These are phyloP conservation scores for Drosophila sproati DNA, from an alignment of 1,140 invertebrate species.

Conservation along the genomic window DNA sequence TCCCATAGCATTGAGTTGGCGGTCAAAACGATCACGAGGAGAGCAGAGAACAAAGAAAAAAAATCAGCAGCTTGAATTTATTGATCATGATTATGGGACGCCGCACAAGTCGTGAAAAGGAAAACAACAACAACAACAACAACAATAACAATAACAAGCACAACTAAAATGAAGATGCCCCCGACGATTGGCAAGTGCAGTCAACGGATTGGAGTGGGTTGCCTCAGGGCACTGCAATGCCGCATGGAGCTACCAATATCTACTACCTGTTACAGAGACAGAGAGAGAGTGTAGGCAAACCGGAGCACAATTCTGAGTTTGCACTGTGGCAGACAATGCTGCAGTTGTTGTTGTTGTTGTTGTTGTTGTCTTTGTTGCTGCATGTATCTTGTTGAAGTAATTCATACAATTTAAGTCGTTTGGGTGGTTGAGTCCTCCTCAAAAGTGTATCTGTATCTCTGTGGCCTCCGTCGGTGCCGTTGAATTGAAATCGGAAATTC, in stretches of 20 bases:
- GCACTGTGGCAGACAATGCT: not conserved
- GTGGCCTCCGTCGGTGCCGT: conserved; percentile 30
- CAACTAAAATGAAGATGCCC: conserved; percentile 51
- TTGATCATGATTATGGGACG: conserved; percentile 75
- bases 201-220: conserved; percentile 6
- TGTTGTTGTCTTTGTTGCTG: not conserved
- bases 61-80: conserved; percentile 65
- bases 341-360: no score
- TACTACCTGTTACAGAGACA: conserved; percentile 39
- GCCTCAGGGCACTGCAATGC: conserved; percentile 5
- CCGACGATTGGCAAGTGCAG: conserved; percentile 54
- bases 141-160: not conserved
- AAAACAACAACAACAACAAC: not conserved
- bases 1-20: conserved; percentile 66
- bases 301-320: conserved; percentile 20
- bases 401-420: conserved; percentile 56
- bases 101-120: conserved; percentile 69
- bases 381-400: conserved; percentile 57
- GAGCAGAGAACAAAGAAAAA: conserved; percentile 26
- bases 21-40: conserved; percentile 71
- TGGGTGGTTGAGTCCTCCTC: conserved; percentile 35
- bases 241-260: conserved; percentile 40
- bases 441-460: conserved; percentile 16
- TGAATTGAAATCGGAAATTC: conserved; percentile 71
- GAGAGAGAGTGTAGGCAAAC: conserved; percentile 3